Conservation (phyloP, 2,888 invertebrate genomes). For the Ernsta delagoae region DNA sequence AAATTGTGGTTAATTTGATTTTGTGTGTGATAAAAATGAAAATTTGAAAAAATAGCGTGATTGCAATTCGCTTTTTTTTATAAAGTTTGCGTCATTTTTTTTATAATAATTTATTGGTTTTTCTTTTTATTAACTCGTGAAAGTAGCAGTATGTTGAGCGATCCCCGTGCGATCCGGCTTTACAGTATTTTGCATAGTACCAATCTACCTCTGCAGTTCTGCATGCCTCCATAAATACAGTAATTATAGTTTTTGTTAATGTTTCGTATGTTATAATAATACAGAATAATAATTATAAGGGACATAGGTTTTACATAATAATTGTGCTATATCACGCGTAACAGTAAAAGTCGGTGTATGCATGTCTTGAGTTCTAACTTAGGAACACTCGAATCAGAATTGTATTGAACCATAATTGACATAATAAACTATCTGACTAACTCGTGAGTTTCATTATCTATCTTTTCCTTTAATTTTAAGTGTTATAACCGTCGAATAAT, state of each 20-base stretch:
- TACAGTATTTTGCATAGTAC: conserved; percentile 58
- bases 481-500: not conserved
- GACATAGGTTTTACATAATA: conserved; percentile 58
- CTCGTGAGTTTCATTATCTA: conserved; percentile 41
- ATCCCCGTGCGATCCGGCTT: conserved; percentile 46
- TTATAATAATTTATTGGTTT: conserved; percentile 15
- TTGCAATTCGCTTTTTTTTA: conserved; percentile 13
- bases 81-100: conserved; percentile 24
- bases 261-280: conserved; percentile 75
- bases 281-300: conserved; percentile 57
- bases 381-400: conserved; percentile 67
- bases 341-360: conserved; percentile 49
- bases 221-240: conserved; percentile 74
- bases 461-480: conserved; percentile 1
- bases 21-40: conserved; percentile 30
- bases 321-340: conserved; percentile 53
- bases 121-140: conserved; percentile 3
- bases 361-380: conserved; percentile 44
- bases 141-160: conserved; percentile 19
- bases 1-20: conserved; percentile 28
- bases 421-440: conserved; percentile 80
- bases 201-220: conserved; percentile 74
- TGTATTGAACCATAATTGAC: conserved; percentile 64
- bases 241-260: conserved; percentile 74
- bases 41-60: conserved; percentile 24